A percentile compares a stretch with the other conserved stretches of the same genome.
phyloP scores from a whole-genome alignment of 2,113 vertebrate genomes.

The Charina bottae region DNA sequence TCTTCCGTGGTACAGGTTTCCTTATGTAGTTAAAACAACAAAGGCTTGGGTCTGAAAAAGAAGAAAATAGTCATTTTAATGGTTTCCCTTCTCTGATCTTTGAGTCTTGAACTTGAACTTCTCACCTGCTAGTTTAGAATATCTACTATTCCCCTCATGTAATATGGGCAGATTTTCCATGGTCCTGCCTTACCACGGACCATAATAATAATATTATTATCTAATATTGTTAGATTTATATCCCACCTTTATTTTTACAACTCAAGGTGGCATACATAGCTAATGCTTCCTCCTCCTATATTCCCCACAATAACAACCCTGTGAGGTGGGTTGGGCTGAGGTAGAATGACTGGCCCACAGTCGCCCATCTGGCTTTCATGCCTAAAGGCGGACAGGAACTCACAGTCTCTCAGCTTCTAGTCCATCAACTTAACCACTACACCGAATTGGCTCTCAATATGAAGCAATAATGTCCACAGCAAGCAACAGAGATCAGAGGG shows the following conservation, averaged over 20 bases:
- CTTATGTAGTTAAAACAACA: rapidly evolving
- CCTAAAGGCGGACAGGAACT: no score
- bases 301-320: neutral
- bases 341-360: neutral
- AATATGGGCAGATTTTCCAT: neutral
- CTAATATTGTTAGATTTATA: neutral
- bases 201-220: neutral
- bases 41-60: neutral
- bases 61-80: neutral
- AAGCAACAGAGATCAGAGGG: no score
- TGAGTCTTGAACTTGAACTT: neutral
- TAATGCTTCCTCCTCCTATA: neutral
- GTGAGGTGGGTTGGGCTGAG: neutral
- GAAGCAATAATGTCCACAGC: no score
- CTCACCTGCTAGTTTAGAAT: neutral
- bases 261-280: neutral
- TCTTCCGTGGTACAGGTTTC: neutral
- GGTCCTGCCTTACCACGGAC: neutral
- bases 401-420: no score
- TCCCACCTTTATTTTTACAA: neutral
- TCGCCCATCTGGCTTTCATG: neutral
- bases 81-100: neutral
- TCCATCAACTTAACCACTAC: no score
- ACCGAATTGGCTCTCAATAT: no score
- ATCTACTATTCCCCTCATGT: neutral